Conservation (phyloP, 2,113 vertebrate species). For the Notechis scutatus region DNA sequence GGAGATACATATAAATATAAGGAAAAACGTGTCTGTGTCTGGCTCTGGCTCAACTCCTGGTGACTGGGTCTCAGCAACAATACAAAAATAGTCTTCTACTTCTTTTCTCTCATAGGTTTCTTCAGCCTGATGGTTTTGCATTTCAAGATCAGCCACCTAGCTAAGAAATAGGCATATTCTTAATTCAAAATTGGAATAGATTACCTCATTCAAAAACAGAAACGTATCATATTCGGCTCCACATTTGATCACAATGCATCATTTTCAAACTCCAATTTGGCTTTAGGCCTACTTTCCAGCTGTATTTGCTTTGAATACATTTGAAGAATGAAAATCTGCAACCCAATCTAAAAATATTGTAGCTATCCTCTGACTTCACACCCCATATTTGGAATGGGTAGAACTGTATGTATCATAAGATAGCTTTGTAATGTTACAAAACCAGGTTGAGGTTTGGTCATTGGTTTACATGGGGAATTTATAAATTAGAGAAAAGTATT, state of each 20-base stretch:
- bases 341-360: neutral
- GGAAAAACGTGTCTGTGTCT: neutral
- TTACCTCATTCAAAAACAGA: neutral
- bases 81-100: neutral
- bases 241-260: neutral
- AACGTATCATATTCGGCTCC: neutral
- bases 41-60: neutral
- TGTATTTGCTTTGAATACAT: neutral
- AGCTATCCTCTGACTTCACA: neutral
- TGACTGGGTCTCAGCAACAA: neutral
- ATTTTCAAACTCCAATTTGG: neutral
- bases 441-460: slow-evolving; percentile 8
- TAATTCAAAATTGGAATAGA: neutral
- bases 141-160: neutral
- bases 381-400: neutral
- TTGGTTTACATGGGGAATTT: slow-evolving; percentile 28
- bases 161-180: neutral
- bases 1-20: neutral
- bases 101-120: neutral
- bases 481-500: slow-evolving; percentile 11
- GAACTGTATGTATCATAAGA: neutral
- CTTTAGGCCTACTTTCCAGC: neutral
- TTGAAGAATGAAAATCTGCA: neutral
- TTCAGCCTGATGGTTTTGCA: neutral
- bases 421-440: neutral